These are phyloP conservation scores for Caenorhabditis wallacei DNA, from an alignment of 2,888 invertebrate genomes.

Conservation along the genomic window DNA sequence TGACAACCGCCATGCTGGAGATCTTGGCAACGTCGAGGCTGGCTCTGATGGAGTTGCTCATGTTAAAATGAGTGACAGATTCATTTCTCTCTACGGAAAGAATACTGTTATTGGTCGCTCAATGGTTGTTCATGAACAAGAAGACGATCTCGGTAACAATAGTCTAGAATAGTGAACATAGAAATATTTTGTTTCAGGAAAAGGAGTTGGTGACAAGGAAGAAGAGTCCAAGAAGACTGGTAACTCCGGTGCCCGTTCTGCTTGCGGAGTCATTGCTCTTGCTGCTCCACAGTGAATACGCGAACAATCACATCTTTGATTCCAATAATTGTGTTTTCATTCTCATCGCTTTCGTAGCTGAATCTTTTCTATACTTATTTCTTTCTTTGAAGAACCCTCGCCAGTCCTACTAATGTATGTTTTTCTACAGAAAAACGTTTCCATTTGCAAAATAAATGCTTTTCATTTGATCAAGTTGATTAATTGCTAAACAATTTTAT, in stretches of 20 bases:
- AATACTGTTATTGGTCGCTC: slow-evolving; percentile 81
- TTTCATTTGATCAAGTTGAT: background rate
- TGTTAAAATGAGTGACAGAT: slow-evolving; percentile 79
- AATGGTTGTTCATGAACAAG: slow-evolving; percentile 82
- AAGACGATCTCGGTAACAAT: slow-evolving; percentile 71
- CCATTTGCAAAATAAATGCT: background rate
- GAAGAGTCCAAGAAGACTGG: slow-evolving; percentile 83
- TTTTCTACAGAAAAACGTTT: slow-evolving; percentile 11
- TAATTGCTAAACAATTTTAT: background rate
- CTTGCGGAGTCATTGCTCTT: slow-evolving; percentile 83
- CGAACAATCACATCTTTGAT: slow-evolving; percentile 34
- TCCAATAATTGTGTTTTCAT: background rate
- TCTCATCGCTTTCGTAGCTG: slow-evolving; percentile 7
- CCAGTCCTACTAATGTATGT: slow-evolving; percentile 43
- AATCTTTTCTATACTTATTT: slow-evolving; percentile 9
- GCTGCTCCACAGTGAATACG: slow-evolving; percentile 64
- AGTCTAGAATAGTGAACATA: background rate
- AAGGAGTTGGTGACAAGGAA: slow-evolving; percentile 78
- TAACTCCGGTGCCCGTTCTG: slow-evolving; percentile 84
- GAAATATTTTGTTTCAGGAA: slow-evolving; percentile 68
- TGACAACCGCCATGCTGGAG: slow-evolving; percentile 83
- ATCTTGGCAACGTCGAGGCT: slow-evolving; percentile 82
- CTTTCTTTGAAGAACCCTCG: background rate
- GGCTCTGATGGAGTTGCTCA: slow-evolving; percentile 81
- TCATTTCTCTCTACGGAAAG: slow-evolving; percentile 76